These are phyloP conservation scores for Tenthredo notha DNA, from an alignment of 2,888 invertebrate genomes.

Conservation along the genomic window DNA sequence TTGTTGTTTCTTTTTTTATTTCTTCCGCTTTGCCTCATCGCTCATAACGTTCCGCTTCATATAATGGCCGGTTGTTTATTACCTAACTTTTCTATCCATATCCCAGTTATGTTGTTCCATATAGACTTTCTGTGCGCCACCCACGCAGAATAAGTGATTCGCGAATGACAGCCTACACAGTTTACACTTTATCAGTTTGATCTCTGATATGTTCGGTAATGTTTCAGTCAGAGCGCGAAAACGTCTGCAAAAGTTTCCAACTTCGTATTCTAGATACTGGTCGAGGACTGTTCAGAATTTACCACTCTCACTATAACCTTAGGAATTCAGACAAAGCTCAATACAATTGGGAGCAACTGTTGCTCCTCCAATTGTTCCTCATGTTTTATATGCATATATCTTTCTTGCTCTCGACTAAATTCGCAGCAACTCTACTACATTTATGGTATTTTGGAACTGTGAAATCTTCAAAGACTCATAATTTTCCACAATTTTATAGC, in stretches of 20 bases:
- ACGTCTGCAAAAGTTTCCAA: slow-evolving; percentile 13
- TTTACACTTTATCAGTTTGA: slow-evolving; percentile 9
- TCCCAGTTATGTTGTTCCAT: slow-evolving; percentile 18
- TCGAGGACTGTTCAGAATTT: slow-evolving; percentile 27
- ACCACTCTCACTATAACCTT: slow-evolving; percentile 7
- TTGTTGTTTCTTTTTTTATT: slow-evolving; percentile 6
- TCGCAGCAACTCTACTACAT: not conserved
- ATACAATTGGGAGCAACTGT: slow-evolving; percentile 26
- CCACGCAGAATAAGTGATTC: not conserved
- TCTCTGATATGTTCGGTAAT: not conserved
- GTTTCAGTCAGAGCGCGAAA: not conserved
- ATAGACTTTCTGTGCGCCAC: not conserved
- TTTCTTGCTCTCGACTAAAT: not conserved
- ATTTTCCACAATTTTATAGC: not conserved
- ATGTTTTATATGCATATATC: not conserved
- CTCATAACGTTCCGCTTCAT: slow-evolving; percentile 22
- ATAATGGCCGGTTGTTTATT: slow-evolving; percentile 48
- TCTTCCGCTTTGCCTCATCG: slow-evolving; percentile 3
- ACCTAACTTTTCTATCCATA: slow-evolving; percentile 28
- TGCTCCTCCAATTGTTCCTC: slow-evolving; percentile 43
- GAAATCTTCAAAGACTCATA: not conserved
- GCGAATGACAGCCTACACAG: not conserved
- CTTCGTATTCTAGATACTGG: not conserved
- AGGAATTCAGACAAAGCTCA: slow-evolving; percentile 29
- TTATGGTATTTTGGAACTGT: not conserved